phyloP scores from a whole-genome alignment of 1,140 invertebrate species.

The Drosophila gunungcola region DNA sequence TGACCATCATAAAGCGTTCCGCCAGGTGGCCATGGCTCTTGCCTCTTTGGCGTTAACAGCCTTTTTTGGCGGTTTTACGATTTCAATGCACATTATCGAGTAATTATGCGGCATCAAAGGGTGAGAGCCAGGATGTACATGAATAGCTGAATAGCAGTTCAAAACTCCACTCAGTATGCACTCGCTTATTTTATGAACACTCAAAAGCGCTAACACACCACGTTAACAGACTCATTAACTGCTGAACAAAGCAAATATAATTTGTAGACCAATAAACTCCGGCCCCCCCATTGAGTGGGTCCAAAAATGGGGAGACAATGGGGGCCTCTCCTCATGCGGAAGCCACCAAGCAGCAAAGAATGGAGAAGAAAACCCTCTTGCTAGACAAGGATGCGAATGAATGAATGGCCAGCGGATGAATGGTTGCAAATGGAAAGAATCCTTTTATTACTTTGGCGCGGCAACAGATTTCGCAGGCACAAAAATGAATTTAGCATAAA shows the following conservation, averaged over 20 bases:
- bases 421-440: slow-evolving; percentile 65
- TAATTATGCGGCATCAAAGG: slow-evolving; percentile 73
- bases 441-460: slow-evolving; percentile 81
- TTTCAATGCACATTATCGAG: slow-evolving; percentile 76
- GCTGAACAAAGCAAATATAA: slow-evolving; percentile 80
- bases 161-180: slow-evolving; percentile 33
- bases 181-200: slow-evolving; percentile 68
- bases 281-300: slow-evolving; percentile 31
- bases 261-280: slow-evolving; percentile 79
- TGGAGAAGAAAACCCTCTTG: slow-evolving; percentile 7
- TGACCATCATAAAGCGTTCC: slow-evolving; percentile 24
- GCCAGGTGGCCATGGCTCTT: slow-evolving; percentile 15
- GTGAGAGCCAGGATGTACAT: slow-evolving; percentile 6
- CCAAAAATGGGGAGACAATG: not conserved
- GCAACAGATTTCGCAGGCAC: slow-evolving; percentile 79
- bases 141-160: slow-evolving; percentile 38
- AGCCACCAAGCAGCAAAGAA: slow-evolving; percentile 63
- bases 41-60: slow-evolving; percentile 17
- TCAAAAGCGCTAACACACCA: slow-evolving; percentile 80
- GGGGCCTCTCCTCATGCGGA: slow-evolving; percentile 52
- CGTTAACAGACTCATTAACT: slow-evolving; percentile 81
- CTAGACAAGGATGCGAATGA: slow-evolving; percentile 35
- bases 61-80: slow-evolving; percentile 51
- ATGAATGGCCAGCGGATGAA: slow-evolving; percentile 17
- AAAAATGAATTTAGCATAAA: slow-evolving; percentile 84